Base-by-base conservation (phyloP, 2,888 invertebrate genomes). In the Altica lythri region DNA sequence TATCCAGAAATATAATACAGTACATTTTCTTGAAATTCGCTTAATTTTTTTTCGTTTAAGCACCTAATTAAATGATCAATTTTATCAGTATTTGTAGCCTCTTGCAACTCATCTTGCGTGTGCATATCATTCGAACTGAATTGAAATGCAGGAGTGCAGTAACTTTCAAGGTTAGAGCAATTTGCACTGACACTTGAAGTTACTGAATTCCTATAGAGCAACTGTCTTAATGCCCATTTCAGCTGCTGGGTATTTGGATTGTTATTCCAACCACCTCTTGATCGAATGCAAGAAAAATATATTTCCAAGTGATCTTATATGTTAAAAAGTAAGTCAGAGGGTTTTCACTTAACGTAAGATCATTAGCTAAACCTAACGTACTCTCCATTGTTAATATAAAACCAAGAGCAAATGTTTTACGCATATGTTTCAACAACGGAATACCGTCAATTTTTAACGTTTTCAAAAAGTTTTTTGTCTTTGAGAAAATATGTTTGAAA, bases 361-460 rank as follows among this genome's bases (percentile, higher is more conserved):
- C 56, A 5, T 30, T 35, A 2, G 54, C 56, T 29, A 62, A 45
- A 18, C 16, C 13, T 13, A 53, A 25, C 3, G 51, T 51, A 34
- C 56, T 62, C 12, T 57, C 8, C 50, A 58, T 60, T 10, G 54
- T 58, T 13, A 55, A 8, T 8, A 61, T n/a, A n/a, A n/a, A n/a
- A n/a, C n/a, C n/a, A n/a, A n/a, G n/a, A 51, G 61, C 59, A 58
- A 65, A 64, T 19, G 64, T 63, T 55, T 63, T 62, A 8, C 57
- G 17, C 2, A 13, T 10, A 37, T 61, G 57, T 6, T 37, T 12
- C 27, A 59, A 19, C 9, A 61, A 19, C 1, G 35, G 25, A 18
- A 53, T 43, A 8, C 52, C 54, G 43, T 57, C 57, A 50, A 62
- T 60, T 44, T 56, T 54, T 27, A 61, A 53, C 1, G 30, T 16